Conservation (phyloP, 2,113 vertebrate species). For the Muntiacus muntjak region DNA sequence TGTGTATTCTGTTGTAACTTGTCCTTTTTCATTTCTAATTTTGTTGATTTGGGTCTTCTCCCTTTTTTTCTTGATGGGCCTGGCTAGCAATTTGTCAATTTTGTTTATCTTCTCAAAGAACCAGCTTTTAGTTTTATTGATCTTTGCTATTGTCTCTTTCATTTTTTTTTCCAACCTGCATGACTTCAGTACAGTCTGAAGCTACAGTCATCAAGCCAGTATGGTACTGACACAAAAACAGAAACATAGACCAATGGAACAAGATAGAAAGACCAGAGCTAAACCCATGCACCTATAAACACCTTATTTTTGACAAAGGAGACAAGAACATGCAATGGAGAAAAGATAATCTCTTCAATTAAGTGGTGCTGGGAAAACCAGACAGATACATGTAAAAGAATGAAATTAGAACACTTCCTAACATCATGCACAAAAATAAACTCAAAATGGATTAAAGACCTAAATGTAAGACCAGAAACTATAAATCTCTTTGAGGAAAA, state of each 20-base stretch:
- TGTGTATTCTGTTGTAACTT: background rate
- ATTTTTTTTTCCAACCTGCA: background rate
- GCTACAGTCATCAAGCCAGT: background rate
- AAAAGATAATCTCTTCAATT: background rate
- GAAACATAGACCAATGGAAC: background rate
- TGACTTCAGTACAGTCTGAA: background rate
- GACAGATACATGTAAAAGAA: background rate
- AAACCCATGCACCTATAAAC: background rate
- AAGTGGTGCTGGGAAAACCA: background rate
- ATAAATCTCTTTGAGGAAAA: background rate
- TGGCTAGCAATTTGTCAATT: background rate
- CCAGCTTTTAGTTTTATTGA: background rate
- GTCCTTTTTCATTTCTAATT: background rate
- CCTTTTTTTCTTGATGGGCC: background rate
- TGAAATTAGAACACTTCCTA: background rate
- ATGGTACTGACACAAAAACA: background rate
- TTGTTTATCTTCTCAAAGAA: background rate
- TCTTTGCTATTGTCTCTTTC: background rate
- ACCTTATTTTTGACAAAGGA: background rate
- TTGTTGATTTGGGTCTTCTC: background rate
- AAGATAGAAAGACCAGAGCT: background rate
- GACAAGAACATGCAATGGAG: background rate
- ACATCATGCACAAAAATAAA: background rate
- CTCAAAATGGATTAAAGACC: background rate
- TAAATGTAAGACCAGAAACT: background rate